Conservation (phyloP, 2,888 invertebrate genomes). For the Trichogramma evanescens region DNA sequence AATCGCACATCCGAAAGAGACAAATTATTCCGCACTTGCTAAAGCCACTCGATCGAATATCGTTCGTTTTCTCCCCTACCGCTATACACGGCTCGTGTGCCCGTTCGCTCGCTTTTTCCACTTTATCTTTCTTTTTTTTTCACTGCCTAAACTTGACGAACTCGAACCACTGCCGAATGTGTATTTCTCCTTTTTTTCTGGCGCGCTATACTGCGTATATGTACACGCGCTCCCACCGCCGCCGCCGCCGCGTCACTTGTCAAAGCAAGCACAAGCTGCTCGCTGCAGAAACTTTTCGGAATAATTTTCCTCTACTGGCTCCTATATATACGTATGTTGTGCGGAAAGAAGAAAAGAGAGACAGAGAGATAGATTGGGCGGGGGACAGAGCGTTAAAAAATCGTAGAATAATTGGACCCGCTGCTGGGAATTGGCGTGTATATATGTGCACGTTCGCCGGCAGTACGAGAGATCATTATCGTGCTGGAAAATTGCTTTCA, state of each 20-base stretch:
- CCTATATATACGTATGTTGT: no score
- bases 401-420: constrained; percentile 15
- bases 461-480: no score
- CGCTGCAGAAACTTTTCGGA: constrained; percentile 1
- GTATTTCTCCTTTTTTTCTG: neutral
- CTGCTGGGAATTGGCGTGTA: constrained; percentile 4
- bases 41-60: constrained; percentile 26
- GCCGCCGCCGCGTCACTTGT: constrained; percentile 1
- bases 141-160: no score
- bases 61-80: constrained; percentile 6
- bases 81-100: neutral
- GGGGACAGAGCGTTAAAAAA: neutral
- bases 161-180: no score
- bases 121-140: constrained; percentile 3
- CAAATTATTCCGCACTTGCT: constrained; percentile 25
- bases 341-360: no score
- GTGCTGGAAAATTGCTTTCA: neutral
- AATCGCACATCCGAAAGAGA: constrained; percentile 3
- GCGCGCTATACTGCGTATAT: neutral
- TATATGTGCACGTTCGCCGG: neutral
- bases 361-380: neutral
- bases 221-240: neutral
- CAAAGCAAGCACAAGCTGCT: neutral
- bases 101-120: neutral
- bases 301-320: constrained; percentile 4